Base-by-base conservation (phyloP, 2,797 vertebrate genomes). In the Vespertilio murinus region DNA sequence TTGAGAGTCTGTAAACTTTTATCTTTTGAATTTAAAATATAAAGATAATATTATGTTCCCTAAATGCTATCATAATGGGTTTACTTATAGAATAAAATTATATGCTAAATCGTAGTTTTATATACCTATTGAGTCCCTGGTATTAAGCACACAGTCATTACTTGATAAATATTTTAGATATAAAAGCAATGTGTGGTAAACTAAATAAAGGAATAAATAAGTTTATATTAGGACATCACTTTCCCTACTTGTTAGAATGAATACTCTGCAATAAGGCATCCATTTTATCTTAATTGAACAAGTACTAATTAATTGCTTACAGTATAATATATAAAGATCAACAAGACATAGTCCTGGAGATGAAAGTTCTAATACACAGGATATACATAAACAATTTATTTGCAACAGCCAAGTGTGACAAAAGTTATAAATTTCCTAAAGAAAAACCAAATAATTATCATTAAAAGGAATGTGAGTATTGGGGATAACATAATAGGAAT, bases 21-120 rank as follows among this genome's bases (percentile, higher is more conserved):
- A 49, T 17, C 12, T 56, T 92, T 85, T 74, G 69, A 59, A 56
- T 16, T 89, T 47, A 78, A 92, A 81, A 77, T 69, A 70, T 40
- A 71, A 90, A 67, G 52, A 33, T 25, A 59, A 16, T 56, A 64
- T 38, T 65, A 78, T 59, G 22, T 42, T 78, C 25, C 16, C 30
- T 35, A 81, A 89, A 82, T 52, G 10, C 25, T 70, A 64, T 5
- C 38, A 90, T 20, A 85, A 47, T 83, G 14, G 35, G 25, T 2
- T 75, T 88, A 73, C 52, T 70, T 83, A 64, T 67, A 70, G 25
- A 77, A 82, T 59, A 25, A 93, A 93, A 73, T 67, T 82, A 61
- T 12, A 86, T 6, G 90, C 54, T 59, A 75, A 92, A 38, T 82
- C 85, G 0, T 14, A 84, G 10, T 52, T 95, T 89, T 93, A 45